Base-by-base conservation (phyloP, 2,888 invertebrate genomes). In the Drosophila colorata region DNA sequence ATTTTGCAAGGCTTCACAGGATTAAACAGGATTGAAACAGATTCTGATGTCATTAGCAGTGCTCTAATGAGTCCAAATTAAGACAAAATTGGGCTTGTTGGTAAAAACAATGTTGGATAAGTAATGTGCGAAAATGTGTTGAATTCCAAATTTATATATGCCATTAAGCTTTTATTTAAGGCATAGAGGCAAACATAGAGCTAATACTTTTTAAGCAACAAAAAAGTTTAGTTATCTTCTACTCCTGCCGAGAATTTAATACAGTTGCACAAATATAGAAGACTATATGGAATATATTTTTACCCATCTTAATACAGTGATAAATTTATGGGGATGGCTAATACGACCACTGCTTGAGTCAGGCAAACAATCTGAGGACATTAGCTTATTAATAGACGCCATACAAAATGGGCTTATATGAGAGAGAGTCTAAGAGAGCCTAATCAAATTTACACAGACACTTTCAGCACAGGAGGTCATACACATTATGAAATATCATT, bases 31-130 rank as follows among this genome's bases (percentile, higher is more conserved):
- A n/a, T 35, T 14, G 0, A 3, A 20, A 13, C 13, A 31, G 28
- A 31, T 14, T 11, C 2, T 4, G 14, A 6, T 40, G n/a, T 18
- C 20, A 28, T 35, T 52, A 38, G 43, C 37, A 25, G 6, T 8
- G 9, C 25, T 20, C 41, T 51, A 68, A 53, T 35, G 23, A 44
- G 28, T 35, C 4, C 14, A 11, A 13, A 44, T 31, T 14, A 18
- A 16, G n/a, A 9, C 2, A 3, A 47, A 35, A n/a, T 55, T 23
- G 14, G 9, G 7, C 7, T 16, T 20, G n/a, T n/a, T 16, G 7
- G 11, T 14, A 14, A 23, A 13, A n/a, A 5, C n/a, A 35, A 20
- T 48, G 33, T 33, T 20, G 2, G 14, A 2, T 14, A 37, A 37
- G 14, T 38, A 38, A 9, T n/a, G n/a, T n/a, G n/a, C n/a, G n/a